Evolutionary conservation across 2,113 vertebrate species (phyloP), one percentile per base, ranked within the genome.

Genomic region (Poecile atricapillus): DNA sequence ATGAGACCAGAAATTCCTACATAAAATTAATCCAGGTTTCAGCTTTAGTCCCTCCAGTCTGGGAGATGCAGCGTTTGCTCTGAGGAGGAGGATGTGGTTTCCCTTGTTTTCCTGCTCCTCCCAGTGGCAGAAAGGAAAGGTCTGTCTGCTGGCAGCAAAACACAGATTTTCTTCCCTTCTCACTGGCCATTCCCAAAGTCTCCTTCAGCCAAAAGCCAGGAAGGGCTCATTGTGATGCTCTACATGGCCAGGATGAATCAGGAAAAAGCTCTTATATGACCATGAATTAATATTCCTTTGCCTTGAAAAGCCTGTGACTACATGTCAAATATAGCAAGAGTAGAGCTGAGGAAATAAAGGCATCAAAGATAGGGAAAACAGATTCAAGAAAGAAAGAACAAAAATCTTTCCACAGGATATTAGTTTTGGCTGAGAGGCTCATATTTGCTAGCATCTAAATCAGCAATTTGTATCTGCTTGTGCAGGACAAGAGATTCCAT

Each of bases 81-180:
- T 17, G 22, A 88, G 83, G 41, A 82, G 21, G 47, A 71, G 17
- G 74, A 93, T 53, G 49, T 14, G 27, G 24, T 11, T 93, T 89
- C 77, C 50, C 83, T 84, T 81, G 89, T 69, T 96, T 87, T 55
- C 93, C 67, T 76, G 89, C 95, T 94, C 91, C 96, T 95, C 83
- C 90, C 94, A 89, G 91, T 41, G 89, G 89, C 89, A 87, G 82
- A 92, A 81, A 87, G 70, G 49, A 53, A 73, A 87, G 84, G 70
- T 31, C 84, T 53, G 11, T 9, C 28, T 74, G 68, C 71, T 65
- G 83, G 31, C 87, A 91, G 47, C 79, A 83, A 25, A 86, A 76
- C 46, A n/a, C 39, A 60, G 25, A 6, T 31, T 27, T 0, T 10
- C 24, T 43, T 12, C 10, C 41, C 30, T 60, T 64, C 53, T 12